Evolutionary conservation across 1,140 invertebrate genomes (phyloP), one percentile per base, ranked within the genome.

Genomic region (Agrilus planipennis): DNA sequence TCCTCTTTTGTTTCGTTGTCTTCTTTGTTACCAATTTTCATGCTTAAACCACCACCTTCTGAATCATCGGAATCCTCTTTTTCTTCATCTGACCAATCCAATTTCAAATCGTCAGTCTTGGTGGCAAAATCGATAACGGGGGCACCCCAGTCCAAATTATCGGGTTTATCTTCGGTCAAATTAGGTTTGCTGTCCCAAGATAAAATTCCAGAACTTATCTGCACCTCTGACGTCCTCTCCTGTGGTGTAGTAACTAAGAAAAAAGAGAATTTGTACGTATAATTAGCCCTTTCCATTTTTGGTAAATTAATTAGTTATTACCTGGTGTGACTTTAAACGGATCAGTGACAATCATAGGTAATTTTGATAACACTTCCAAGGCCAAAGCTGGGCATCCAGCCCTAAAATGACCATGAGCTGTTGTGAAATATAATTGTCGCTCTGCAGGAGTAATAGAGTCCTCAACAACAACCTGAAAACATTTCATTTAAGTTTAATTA

Each of bases 331-430:
- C 66, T 36, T 63, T 62, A 51, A 68, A 70, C 19, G 77, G 69
- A 41, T 79, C 77, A 39, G 81, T 73, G 0, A 89, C 80, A 58
- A 84, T 77, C 39, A 79, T 79, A 0, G 95, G 95, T 34, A 99
- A 68, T 65, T 96, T 92, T 0, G 89, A 93, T 5, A 99, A 70
- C 15, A 99, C 95, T 68, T 99, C 95, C 2, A 99, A 66, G 0
- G 95, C 93, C 14, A 99, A 65, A 1, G 91, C 84, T 0, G 96
- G 96, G 63, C 95, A 99, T 5, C 96, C 96, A 31, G 90, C 89
- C 58, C 92, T 89, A 58, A 98, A 93, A 66, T 99, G 94, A 0
- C 89, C 88, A 63, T 97, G 90, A 2, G 95, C 94, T 0, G 95
- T 98, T 29, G 87, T 89, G 62, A 99, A 99, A 65, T 95, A 99